Base-by-base conservation (phyloP, 2,113 vertebrate genomes). In the Oenanthe melanoleuca region DNA sequence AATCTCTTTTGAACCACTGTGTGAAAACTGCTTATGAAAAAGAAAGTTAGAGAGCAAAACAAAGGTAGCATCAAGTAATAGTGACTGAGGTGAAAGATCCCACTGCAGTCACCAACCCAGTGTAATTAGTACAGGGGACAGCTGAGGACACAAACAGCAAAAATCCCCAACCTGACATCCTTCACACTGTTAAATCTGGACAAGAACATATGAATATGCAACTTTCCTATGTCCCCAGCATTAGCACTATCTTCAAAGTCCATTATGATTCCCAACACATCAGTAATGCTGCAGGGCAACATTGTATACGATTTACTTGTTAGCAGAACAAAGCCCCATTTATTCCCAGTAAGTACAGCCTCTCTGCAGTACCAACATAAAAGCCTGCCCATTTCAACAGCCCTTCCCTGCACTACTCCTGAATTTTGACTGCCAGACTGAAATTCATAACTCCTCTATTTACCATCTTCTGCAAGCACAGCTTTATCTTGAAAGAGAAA, bases 401-500 rank as follows among this genome's bases (percentile, higher is more conserved):
- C n/a, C 69, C 16, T 40, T 75, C 80, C 33, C 14, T 49, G n/a
- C 66, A 49, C 42, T 22, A 72, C 47, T 44, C 11, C 24, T 74
- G 9, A 8, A 14, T 33, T 89, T n/a, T 55, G 47, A 44, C n/a
- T 85, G 61, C 25, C 80, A 85, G 31, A 67, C 44, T 61, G 44
- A 89, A 95, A 57, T 2, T 6, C 5, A 0, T 50, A 74, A 71
- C 33, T 81, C 15, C 42, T 69, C 37, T 33, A 57, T 80, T 78
- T 57, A 63, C n/a, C 52, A 34, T 9, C 37, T 56, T 75, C 63
- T 79, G 49, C 61, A 60, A 11, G 61, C 65, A 89, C 66, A 95
- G 87, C n/a, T 89, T 92, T 60, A 44, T 64, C 69, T 60, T 40
- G 8, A 29, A 65, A 82, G 74, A 89, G 72, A 89, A 96, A 93